Percentiles rank a stretch among this genome's conserved stretches.
Evolutionary conservation across 1,140 invertebrate species (phyloP).

Genomic region (Propsilocerus akamusi): DNA sequence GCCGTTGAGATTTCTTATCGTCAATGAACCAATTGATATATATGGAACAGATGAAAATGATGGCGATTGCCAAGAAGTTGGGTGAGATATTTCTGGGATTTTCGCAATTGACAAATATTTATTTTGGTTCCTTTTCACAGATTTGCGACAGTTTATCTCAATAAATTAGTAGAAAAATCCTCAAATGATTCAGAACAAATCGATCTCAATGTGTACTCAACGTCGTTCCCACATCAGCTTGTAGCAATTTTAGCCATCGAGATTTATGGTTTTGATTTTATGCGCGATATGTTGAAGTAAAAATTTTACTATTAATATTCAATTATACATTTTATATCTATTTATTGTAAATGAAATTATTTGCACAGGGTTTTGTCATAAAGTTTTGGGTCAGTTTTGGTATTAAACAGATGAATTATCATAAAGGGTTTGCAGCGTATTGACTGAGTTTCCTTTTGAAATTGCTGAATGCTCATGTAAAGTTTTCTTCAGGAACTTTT

Average conservation of each 20-base stretch:
- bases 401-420: no score
- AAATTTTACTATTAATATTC: no score
- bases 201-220: neutral
- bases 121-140: neutral
- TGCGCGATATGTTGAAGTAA: no score
- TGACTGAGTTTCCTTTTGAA: no score
- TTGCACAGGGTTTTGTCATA: no score
- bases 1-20: neutral
- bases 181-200: neutral
- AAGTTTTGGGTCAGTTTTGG: no score
- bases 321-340: no score
- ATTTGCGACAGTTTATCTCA: neutral
- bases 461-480: no score
- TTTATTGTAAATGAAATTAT: no score
- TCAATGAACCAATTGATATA: neutral
- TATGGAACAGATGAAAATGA: neutral
- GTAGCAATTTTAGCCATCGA: neutral
- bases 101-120: neutral
- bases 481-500: no score
- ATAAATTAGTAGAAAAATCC: neutral
- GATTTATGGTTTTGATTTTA: neutral
- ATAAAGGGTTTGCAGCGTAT: no score
- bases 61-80: neutral
- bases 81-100: neutral
- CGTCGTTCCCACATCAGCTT: neutral